phyloP scores from a whole-genome alignment of 2,797 vertebrate genomes.

The Sebastes hubbsi region DNA sequence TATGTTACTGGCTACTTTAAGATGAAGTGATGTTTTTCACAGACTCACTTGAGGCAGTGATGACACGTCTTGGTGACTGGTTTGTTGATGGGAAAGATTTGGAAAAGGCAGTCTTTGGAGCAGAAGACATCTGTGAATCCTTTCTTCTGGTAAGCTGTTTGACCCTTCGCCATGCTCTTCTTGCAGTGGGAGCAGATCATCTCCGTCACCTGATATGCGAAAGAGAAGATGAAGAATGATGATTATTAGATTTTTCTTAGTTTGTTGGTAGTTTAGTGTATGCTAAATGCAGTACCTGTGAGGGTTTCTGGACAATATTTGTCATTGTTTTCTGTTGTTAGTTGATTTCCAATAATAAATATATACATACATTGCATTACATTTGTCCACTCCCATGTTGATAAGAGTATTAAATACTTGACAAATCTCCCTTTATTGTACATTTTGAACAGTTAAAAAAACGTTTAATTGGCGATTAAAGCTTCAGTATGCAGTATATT shows the following conservation, averaged over 20 bases:
- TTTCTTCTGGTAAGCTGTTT: constrained; percentile 95
- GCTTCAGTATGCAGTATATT: too few relatives aligned
- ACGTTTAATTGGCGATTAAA: too few relatives aligned
- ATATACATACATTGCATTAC: too few relatives aligned
- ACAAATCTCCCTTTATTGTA: too few relatives aligned
- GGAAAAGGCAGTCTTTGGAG: constrained; percentile 91
- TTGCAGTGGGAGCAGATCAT: constrained; percentile 89
- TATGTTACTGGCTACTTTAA: not conserved
- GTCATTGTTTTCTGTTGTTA: too few relatives aligned
- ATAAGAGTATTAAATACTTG: too few relatives aligned
- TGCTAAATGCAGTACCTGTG: too few relatives aligned
- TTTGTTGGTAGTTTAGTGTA: too few relatives aligned
- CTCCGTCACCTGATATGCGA: not conserved
- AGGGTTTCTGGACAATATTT: too few relatives aligned
- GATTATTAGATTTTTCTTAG: not conserved
- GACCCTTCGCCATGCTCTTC: constrained; percentile 90
- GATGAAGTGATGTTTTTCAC: not conserved
- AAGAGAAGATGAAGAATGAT: not conserved
- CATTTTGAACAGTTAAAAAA: too few relatives aligned
- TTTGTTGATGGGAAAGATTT: constrained; percentile 29
- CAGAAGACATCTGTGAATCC: constrained; percentile 93
- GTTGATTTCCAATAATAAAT: too few relatives aligned
- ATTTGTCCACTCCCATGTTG: too few relatives aligned
- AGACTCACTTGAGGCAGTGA: constrained; percentile 88
- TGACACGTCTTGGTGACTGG: constrained; percentile 84